These are phyloP conservation scores for Avahi laniger DNA, from an alignment of 2,797 vertebrate species.

Conservation along the genomic window DNA sequence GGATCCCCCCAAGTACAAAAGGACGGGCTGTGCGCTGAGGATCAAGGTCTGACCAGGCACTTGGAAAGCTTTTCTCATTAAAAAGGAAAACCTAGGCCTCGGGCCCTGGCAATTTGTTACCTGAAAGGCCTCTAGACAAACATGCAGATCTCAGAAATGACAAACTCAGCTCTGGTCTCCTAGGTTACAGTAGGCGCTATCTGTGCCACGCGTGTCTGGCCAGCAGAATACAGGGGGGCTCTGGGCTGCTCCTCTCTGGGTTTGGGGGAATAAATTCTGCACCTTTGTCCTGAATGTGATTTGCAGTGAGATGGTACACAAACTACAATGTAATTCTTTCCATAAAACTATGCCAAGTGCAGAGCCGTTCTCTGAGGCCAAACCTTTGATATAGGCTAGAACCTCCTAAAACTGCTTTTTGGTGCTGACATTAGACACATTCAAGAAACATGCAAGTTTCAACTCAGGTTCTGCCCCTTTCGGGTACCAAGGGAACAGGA, in stretches of 20 bases:
- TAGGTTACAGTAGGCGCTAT: background rate
- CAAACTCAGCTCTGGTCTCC: background rate
- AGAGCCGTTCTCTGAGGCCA: background rate
- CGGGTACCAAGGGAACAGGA: background rate
- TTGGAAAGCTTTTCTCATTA: constrained; percentile 79
- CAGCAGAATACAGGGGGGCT: background rate
- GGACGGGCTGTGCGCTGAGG: constrained; percentile 71
- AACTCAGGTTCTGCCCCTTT: background rate
- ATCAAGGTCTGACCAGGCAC: constrained; percentile 89
- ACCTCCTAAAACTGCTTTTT: background rate
- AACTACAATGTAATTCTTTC: background rate
- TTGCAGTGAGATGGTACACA: background rate
- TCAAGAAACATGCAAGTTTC: constrained; percentile 57
- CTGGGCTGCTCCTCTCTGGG: background rate
- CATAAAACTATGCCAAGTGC: background rate
- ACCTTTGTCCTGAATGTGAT: background rate
- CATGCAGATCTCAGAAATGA: background rate
- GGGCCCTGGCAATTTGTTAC: constrained; percentile 83
- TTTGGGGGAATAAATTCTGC: background rate
- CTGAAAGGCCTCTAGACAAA: background rate
- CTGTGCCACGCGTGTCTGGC: background rate
- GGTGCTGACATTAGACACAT: constrained; percentile 34
- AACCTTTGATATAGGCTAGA: background rate
- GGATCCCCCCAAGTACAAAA: constrained; percentile 11
- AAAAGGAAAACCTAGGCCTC: constrained; percentile 68